Percentiles rank a stretch among this genome's conserved stretches.
These are phyloP conservation scores for Centropus unirufus DNA, from an alignment of 2,113 vertebrate species.

Conservation along the genomic window DNA sequence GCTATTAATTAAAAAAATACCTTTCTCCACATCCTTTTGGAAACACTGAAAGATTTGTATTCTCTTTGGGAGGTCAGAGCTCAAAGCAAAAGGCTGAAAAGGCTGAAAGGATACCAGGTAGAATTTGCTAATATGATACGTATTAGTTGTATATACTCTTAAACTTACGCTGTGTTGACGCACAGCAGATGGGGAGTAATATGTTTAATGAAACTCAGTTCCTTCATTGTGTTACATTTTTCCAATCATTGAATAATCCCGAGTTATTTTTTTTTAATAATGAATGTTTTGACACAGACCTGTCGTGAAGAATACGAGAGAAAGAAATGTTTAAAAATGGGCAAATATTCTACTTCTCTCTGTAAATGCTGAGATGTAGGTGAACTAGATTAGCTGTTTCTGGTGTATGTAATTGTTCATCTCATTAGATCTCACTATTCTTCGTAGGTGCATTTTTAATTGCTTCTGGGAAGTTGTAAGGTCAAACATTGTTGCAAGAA, in stretches of 20 bases:
- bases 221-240: background rate
- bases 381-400: background rate
- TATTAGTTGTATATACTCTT: background rate
- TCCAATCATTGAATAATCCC: background rate
- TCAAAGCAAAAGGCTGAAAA: background rate
- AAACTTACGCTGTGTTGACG: background rate
- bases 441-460: background rate
- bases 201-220: background rate
- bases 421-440: background rate
- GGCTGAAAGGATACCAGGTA: background rate
- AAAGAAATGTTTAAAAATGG: background rate
- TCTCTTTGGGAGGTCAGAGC: background rate
- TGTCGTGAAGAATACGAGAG: background rate
- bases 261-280: background rate
- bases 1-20: background rate
- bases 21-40: background rate
- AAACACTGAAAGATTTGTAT: background rate
- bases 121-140: background rate
- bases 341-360: background rate
- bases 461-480: background rate
- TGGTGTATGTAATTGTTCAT: background rate
- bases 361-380: background rate
- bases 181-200: background rate
- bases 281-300: background rate
- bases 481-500: background rate